phyloP scores from a whole-genome alignment of 2,888 invertebrate genomes.

The Folsomia candida region DNA sequence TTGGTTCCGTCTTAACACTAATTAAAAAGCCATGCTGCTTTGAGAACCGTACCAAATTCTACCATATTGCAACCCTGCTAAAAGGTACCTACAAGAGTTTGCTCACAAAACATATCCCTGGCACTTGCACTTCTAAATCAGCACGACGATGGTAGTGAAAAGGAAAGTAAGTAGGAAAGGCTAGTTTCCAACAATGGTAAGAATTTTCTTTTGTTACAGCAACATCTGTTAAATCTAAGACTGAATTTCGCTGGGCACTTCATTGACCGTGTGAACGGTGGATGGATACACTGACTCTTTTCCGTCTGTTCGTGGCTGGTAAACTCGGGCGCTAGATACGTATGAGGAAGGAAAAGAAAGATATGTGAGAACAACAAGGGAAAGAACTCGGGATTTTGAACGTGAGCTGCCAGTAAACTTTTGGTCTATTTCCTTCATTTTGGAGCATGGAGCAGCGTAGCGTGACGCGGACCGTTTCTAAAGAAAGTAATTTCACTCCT shows the following conservation, averaged over 20 bases:
- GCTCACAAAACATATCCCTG: no score
- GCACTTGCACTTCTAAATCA: no score
- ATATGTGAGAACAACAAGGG: constrained; percentile 9
- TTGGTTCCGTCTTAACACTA: background rate
- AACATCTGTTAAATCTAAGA: background rate
- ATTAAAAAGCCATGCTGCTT: background rate
- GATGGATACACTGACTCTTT: background rate
- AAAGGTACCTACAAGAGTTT: no score
- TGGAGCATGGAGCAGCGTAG: constrained; percentile 1
- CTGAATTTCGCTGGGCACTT: background rate
- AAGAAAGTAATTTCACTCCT: constrained; percentile 3
- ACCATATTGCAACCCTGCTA: no score
- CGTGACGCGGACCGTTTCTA: constrained; percentile 4
- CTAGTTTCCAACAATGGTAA: background rate
- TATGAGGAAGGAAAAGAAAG: background rate
- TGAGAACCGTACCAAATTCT: no score
- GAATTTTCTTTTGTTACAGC: constrained; percentile 3
- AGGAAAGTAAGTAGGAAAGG: background rate
- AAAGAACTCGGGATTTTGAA: constrained; percentile 15
- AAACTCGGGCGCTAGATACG: background rate
- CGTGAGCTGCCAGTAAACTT: constrained; percentile 17
- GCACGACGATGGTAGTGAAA: no score
- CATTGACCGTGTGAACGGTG: constrained; percentile 3
- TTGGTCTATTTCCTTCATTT: constrained; percentile 11
- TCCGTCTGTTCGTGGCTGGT: background rate